These are phyloP conservation scores for Acanthurus leucopareius DNA, from an alignment of 2,797 vertebrate species.

Conservation along the genomic window DNA sequence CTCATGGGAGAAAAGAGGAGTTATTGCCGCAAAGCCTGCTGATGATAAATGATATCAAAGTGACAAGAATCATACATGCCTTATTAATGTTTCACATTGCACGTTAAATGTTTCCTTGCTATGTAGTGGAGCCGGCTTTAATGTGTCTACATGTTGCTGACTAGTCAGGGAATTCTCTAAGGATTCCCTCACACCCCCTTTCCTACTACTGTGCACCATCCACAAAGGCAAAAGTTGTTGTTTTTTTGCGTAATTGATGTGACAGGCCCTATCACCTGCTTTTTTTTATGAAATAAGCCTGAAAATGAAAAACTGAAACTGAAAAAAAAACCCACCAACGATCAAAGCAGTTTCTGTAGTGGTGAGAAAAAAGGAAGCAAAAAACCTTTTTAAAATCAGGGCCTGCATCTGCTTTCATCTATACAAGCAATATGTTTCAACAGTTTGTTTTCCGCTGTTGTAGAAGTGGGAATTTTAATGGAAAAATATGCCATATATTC, in stretches of 20 bases:
- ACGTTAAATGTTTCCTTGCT: constrained; percentile 33
- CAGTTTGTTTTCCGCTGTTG: constrained; percentile 10
- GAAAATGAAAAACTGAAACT: constrained; percentile 54
- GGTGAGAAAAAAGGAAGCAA: constrained; percentile 42
- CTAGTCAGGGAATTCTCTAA: constrained; percentile 38
- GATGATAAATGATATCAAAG: constrained; percentile 37
- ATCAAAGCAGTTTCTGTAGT: constrained; percentile 68
- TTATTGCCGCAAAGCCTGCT: neutral
- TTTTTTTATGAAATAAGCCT: constrained; percentile 63
- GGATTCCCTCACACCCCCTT: constrained; percentile 50
- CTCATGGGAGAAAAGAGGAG: constrained; percentile 11
- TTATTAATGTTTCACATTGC: constrained; percentile 40
- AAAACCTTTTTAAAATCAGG: constrained; percentile 19
- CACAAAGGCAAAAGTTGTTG: constrained; percentile 44
- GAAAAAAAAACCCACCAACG: constrained; percentile 5
- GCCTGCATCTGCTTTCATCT: constrained; percentile 30
- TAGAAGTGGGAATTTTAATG: neutral
- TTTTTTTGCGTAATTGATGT: constrained; percentile 60
- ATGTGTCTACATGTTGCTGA: constrained; percentile 63
- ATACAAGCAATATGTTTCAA: constrained; percentile 29
- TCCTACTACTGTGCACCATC: constrained; percentile 49
- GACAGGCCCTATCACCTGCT: constrained; percentile 68
- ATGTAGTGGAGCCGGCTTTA: neutral
- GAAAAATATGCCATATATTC: neutral
- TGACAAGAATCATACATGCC: constrained; percentile 15